Conservation (phyloP, 2,888 invertebrate species). For the Tridacna gigas region DNA sequence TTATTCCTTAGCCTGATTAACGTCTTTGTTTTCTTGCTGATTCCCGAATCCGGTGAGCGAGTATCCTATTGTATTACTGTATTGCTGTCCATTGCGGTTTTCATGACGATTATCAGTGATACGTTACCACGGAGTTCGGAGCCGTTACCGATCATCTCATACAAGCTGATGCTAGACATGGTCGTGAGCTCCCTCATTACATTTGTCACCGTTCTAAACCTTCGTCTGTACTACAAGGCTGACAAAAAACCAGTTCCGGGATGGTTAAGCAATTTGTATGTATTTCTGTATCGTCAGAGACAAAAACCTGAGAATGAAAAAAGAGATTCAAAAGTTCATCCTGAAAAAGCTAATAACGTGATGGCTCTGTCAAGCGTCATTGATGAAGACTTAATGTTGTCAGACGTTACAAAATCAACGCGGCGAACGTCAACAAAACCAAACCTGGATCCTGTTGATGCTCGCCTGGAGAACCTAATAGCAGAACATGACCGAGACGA, state of each 20-base stretch:
- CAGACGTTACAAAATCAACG: background rate
- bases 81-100: conserved; percentile 58
- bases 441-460: background rate
- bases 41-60: conserved; percentile 60
- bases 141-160: conserved; percentile 53
- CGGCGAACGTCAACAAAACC: background rate
- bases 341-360: background rate
- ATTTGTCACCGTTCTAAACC: conserved; percentile 55
- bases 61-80: conserved; percentile 60
- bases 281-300: background rate
- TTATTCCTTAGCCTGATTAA: conserved; percentile 57
- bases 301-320: background rate
- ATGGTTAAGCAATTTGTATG: background rate
- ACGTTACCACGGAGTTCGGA: conserved; percentile 55
- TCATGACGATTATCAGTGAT: conserved; percentile 59
- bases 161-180: conserved; percentile 46
- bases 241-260: conserved; percentile 31
- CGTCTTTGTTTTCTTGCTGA: conserved; percentile 54
- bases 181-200: conserved; percentile 63
- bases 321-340: background rate
- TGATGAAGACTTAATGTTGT: background rate
- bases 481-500: background rate
- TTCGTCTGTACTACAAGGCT: conserved; percentile 56
- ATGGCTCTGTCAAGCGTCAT: background rate
- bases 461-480: background rate